phyloP scores from a whole-genome alignment of 2,797 vertebrate genomes.

The Balearica regulorum region DNA sequence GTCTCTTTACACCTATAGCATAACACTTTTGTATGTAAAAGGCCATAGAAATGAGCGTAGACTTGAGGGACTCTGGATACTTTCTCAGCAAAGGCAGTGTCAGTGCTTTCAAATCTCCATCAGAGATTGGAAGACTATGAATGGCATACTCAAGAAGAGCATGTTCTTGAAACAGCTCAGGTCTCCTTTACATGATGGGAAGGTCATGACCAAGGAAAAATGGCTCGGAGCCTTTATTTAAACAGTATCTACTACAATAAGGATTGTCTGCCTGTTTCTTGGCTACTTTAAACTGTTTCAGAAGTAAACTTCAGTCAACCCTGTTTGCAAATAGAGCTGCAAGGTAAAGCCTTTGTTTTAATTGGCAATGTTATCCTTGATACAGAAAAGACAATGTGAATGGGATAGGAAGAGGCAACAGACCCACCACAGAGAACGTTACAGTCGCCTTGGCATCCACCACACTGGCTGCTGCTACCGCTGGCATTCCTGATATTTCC shows the following conservation, averaged over 20 bases:
- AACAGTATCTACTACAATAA: not conserved
- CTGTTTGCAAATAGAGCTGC: not conserved
- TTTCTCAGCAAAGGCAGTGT: not conserved
- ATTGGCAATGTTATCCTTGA: not conserved
- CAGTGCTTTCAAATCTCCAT: not conserved
- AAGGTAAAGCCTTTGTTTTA: slow-evolving; percentile 32
- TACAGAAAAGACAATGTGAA: not conserved
- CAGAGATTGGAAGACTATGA: not conserved
- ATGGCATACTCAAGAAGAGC: not conserved
- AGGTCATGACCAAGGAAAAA: not conserved
- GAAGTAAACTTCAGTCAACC: not conserved
- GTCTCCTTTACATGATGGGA: not conserved
- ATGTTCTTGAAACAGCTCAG: not conserved
- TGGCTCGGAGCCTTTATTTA: not conserved
- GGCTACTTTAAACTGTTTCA: not conserved
- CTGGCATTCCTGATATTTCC: not conserved
- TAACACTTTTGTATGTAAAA: not conserved
- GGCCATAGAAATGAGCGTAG: not conserved
- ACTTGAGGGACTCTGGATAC: not conserved
- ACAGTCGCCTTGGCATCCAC: not conserved
- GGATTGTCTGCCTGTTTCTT: not conserved
- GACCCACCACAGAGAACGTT: not conserved
- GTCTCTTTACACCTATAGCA: not conserved
- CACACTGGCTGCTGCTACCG: not conserved
- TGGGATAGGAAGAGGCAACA: rapidly evolving